phyloP scores from a whole-genome alignment of 1,140 invertebrate genomes.

The Drosophila mojavensis region DNA sequence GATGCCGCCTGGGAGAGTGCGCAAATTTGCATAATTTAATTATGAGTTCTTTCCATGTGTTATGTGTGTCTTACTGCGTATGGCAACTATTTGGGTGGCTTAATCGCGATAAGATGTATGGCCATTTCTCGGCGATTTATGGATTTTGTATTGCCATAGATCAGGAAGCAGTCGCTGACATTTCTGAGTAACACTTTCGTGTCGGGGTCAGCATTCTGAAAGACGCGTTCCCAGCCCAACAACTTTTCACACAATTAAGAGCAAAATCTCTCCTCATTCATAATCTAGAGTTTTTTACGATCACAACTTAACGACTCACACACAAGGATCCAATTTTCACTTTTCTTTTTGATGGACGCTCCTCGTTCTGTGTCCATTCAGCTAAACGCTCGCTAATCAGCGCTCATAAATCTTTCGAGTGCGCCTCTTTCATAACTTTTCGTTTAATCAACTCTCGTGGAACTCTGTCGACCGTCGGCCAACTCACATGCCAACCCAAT shows the following conservation, averaged over 20 bases:
- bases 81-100: slow-evolving; percentile 74
- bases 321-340: slow-evolving; percentile 51
- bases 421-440: slow-evolving; percentile 67
- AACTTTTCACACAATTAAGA: slow-evolving; percentile 73
- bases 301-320: not conserved
- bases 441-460: slow-evolving; percentile 72
- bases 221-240: slow-evolving; percentile 5
- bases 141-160: slow-evolving; percentile 57
- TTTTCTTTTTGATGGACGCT: slow-evolving; percentile 29
- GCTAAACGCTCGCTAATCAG: slow-evolving; percentile 57
- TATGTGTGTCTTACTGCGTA: slow-evolving; percentile 23
- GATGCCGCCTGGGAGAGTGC: slow-evolving; percentile 59
- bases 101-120: slow-evolving; percentile 70
- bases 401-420: slow-evolving; percentile 53
- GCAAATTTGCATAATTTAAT: slow-evolving; percentile 78
- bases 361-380: not conserved
- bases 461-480: slow-evolving; percentile 50
- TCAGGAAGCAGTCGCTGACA: slow-evolving; percentile 59
- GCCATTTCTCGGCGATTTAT: slow-evolving; percentile 61
- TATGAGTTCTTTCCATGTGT: slow-evolving; percentile 73
- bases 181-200: slow-evolving; percentile 42
- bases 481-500: slow-evolving; percentile 61
- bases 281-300: slow-evolving; percentile 59
- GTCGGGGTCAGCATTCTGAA: not conserved
- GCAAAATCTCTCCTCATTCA: slow-evolving; percentile 63